These are phyloP conservation scores for Glyphotaelius pellucidus DNA, from an alignment of 2,888 invertebrate genomes.

Conservation along the genomic window DNA sequence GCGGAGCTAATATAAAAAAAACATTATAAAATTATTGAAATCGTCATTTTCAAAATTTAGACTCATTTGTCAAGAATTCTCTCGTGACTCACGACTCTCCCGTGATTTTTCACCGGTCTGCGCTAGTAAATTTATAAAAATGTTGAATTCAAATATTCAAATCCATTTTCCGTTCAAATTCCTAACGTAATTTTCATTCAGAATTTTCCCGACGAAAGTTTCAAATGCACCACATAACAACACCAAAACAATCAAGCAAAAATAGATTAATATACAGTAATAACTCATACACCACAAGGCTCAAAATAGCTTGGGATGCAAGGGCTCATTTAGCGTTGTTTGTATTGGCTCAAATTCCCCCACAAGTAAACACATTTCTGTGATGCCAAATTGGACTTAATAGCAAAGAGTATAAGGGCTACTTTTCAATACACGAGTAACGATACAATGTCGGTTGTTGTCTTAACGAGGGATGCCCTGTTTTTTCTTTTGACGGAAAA, in stretches of 20 bases:
- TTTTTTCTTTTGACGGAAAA: slow-evolving; percentile 21
- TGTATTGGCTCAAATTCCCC: slow-evolving; percentile 6
- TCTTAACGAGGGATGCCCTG: slow-evolving; percentile 21
- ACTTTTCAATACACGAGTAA: neutral
- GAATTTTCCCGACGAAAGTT: neutral
- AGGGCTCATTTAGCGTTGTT: slow-evolving; percentile 9
- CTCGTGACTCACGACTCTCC: too few relatives aligned
- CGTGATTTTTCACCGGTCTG: too few relatives aligned
- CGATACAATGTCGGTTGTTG: slow-evolving; percentile 28
- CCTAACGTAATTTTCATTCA: neutral
- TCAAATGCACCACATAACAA: neutral
- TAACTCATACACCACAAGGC: slow-evolving; percentile 2
- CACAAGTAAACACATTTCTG: neutral
- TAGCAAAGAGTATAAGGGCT: neutral
- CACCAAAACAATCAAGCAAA: neutral
- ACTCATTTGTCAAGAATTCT: too few relatives aligned
- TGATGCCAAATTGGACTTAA: neutral
- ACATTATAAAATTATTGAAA: too few relatives aligned
- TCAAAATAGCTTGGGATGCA: neutral
- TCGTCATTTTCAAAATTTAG: too few relatives aligned
- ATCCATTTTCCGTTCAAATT: neutral
- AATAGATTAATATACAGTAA: neutral
- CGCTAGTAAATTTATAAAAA: neutral
- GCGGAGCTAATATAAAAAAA: too few relatives aligned
- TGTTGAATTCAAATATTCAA: neutral